Evolutionary conservation across 2,797 vertebrate species (phyloP), one percentile per base, ranked within the genome.

Genomic region (Squalus acanthias): DNA sequence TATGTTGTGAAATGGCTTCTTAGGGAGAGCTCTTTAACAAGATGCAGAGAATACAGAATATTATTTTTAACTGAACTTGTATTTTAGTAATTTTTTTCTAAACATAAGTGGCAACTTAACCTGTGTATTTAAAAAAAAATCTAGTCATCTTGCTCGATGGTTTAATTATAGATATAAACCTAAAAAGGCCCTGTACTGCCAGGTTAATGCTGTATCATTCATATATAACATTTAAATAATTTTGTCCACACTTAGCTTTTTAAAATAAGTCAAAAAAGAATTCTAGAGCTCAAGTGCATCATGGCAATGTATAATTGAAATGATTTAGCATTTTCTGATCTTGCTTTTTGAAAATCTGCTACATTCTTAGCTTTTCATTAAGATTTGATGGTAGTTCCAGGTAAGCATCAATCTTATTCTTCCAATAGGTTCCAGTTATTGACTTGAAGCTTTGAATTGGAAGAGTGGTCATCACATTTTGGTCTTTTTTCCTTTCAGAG

Each of bases 401-500:
- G 82, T 85, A 60, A 89, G 53, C 17, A n/a, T 65, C 22, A 20
- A 39, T 69, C 22, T 39, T 10, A 46, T 24, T 93, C 53, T 33
- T 89, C 53, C 63, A 67, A 8, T 67, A 39, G 60, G 2, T 67
- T 92, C 15, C 63, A 67, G 29, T 15, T 22, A 33, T 92, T 92
- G 4, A 20, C 33, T 5, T 39, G 89, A 67, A 92, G 15, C 6
- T 63, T 92, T n/a, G 13, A 92, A n/a, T 65, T 93, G 63, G 63
- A 46, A 93, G 89, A 67, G 10, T 39, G 17, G 20, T 93, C 63
- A 69, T 93, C 20, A 69, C 69, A 67, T 12, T n/a, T 39, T 39
- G 15, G 10, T 85, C 1, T 26, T 92, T 60, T 89, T 89, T 33
- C 57, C 60, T 72, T 97, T 72, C 97, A 99, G 99, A 99, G 99